These are phyloP conservation scores for Xiphydria camelus DNA, from an alignment of 2,888 invertebrate species.

Conservation along the genomic window DNA sequence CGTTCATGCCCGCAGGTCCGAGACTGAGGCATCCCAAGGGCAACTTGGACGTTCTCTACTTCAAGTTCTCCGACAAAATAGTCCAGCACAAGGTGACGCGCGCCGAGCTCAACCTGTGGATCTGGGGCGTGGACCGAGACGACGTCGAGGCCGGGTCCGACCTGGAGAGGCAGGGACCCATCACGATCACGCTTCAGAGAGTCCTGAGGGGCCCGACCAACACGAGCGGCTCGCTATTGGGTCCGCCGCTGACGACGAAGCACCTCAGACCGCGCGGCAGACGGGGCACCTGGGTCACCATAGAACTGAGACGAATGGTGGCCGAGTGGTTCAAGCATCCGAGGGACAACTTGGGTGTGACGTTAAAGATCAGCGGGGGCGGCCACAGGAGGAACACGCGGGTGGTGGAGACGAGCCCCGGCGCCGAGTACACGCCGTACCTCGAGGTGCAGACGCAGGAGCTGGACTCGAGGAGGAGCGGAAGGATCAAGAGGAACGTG, in stretches of 20 bases:
- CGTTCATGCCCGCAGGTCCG: slow-evolving; percentile 61
- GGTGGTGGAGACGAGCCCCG: slow-evolving; percentile 71
- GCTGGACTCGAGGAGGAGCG: slow-evolving; percentile 62
- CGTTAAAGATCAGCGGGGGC: slow-evolving; percentile 66
- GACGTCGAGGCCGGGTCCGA: slow-evolving; percentile 20
- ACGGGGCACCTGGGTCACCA: slow-evolving; percentile 71
- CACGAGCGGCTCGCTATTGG: slow-evolving; percentile 42
- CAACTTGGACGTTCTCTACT: slow-evolving; percentile 71
- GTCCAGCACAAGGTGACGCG: slow-evolving; percentile 71
- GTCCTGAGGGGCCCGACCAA: slow-evolving; percentile 59
- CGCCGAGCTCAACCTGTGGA: slow-evolving; percentile 72
- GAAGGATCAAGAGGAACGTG: slow-evolving; percentile 74
- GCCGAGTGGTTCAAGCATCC: slow-evolving; percentile 77
- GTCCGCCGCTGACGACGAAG: slow-evolving; percentile 49
- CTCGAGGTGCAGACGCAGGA: slow-evolving; percentile 63
- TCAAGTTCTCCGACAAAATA: slow-evolving; percentile 72
- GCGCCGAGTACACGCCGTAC: slow-evolving; percentile 64
- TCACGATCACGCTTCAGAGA: slow-evolving; percentile 60
- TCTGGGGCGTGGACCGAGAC: slow-evolving; percentile 57
- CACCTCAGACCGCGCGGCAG: slow-evolving; percentile 53
- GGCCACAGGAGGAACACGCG: slow-evolving; percentile 60
- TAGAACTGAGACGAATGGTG: slow-evolving; percentile 76
- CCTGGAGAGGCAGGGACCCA: slow-evolving; percentile 34
- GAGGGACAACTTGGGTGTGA: slow-evolving; percentile 75
- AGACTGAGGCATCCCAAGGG: slow-evolving; percentile 70